Percentiles rank a stretch among this genome's conserved stretches.
Evolutionary conservation across 1,140 invertebrate genomes (phyloP).

Genomic region (Megathymus violae): DNA sequence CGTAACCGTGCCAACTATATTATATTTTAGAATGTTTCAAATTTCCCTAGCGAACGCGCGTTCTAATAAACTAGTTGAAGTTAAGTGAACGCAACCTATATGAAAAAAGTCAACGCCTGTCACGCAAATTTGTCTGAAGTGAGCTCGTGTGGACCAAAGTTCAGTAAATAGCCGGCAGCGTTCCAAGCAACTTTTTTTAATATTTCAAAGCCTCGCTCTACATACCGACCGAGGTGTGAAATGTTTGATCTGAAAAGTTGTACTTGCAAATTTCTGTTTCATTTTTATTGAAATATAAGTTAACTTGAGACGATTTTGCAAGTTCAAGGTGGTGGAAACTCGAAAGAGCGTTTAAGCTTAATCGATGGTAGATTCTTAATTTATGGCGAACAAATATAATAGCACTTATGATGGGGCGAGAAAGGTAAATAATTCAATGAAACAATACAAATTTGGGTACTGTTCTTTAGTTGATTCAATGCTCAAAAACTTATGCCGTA

Average conservation of each 20-base stretch:
- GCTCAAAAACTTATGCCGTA: no score
- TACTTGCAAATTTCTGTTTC: neutral
- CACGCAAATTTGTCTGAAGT: neutral
- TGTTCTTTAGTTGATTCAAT: neutral
- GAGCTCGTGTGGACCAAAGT: neutral
- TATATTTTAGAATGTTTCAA: no score
- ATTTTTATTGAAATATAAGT: neutral
- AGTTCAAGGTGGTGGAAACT: no score
- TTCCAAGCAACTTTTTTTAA: conserved; percentile 26
- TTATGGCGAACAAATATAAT: no score
- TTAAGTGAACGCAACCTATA: conserved; percentile 13
- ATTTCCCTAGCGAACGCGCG: no score
- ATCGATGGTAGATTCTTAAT: no score
- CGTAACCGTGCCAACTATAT: no score
- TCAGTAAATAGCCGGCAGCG: conserved; percentile 1
- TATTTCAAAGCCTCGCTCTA: conserved; percentile 13
- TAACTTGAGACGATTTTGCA: no score
- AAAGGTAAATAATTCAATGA: no score
- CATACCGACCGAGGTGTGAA: conserved; percentile 14
- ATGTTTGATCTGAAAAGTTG: conserved; percentile 13
- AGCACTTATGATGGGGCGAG: no score
- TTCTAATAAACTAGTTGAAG: conserved; percentile 45
- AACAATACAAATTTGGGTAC: no score
- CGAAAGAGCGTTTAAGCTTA: no score
- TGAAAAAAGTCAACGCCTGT: neutral